These are phyloP conservation scores for Enteromius viviparus DNA, from an alignment of 2,797 vertebrate species.

Conservation along the genomic window DNA sequence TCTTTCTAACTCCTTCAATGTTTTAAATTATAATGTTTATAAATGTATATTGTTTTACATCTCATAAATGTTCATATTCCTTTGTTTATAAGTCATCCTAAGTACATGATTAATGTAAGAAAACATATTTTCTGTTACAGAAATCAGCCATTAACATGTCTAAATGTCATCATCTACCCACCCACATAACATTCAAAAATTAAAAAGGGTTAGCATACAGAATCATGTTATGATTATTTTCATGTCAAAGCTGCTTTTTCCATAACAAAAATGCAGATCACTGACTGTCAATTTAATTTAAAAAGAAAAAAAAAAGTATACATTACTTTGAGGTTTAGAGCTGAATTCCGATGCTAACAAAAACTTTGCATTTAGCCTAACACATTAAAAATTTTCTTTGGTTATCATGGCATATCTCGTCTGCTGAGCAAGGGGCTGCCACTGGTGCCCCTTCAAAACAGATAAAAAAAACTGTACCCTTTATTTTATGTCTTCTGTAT, in stretches of 20 bases:
- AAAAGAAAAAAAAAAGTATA: neutral
- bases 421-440: neutral
- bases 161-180: neutral
- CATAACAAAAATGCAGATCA: neutral
- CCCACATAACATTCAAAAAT: neutral
- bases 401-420: neutral
- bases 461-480: neutral
- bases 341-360: neutral
- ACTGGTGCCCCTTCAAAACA: neutral
- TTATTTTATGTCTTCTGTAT: neutral
- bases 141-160: neutral
- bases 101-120: neutral
- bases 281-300: neutral
- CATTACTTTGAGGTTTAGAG: neutral
- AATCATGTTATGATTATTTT: slow-evolving; percentile 4
- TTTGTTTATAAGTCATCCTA: neutral
- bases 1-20: neutral
- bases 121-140: neutral
- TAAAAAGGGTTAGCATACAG: neutral
- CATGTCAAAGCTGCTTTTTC: neutral
- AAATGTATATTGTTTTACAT: neutral
- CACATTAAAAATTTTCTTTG: neutral
- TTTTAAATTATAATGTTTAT: neutral
- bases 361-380: neutral
- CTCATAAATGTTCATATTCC: neutral